These are phyloP conservation scores for Crocuta crocuta DNA, from an alignment of 2,113 vertebrate species.

Conservation along the genomic window DNA sequence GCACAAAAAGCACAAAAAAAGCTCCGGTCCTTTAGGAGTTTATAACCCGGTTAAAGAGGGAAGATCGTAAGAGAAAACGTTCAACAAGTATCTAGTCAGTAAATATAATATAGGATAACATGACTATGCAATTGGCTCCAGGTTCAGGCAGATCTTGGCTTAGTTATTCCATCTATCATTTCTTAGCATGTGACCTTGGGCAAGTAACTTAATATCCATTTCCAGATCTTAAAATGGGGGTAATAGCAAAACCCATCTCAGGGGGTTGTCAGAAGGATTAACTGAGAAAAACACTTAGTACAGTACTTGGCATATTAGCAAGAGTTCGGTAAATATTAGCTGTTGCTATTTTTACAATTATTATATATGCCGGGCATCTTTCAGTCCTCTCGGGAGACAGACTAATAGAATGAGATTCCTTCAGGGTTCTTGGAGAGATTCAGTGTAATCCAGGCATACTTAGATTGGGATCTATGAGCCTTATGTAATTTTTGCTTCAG, in stretches of 20 bases:
- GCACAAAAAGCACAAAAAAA: neutral
- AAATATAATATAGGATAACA: neutral
- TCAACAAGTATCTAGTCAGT: neutral
- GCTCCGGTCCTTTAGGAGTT: neutral
- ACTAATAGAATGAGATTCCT: neutral
- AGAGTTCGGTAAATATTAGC: neutral
- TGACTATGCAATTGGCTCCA: neutral
- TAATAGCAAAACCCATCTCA: neutral
- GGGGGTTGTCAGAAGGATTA: neutral
- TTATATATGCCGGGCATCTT: neutral
- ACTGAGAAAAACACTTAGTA: neutral
- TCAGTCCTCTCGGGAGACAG: neutral
- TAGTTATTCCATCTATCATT: neutral
- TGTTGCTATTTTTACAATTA: neutral
- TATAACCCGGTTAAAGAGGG: neutral
- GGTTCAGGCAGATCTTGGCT: neutral
- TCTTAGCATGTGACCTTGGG: neutral
- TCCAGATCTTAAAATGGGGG: neutral
- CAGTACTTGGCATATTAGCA: neutral
- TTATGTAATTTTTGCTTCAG: neutral
- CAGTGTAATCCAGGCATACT: neutral
- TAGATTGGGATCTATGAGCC: neutral
- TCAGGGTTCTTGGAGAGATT: neutral
- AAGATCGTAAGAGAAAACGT: neutral
- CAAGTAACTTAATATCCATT: neutral